Percentiles rank a stretch among this genome's conserved stretches.
These are phyloP conservation scores for Catalaphyllia jardinei DNA, from an alignment of 64 coral and sea anemone species.

Conservation along the genomic window DNA sequence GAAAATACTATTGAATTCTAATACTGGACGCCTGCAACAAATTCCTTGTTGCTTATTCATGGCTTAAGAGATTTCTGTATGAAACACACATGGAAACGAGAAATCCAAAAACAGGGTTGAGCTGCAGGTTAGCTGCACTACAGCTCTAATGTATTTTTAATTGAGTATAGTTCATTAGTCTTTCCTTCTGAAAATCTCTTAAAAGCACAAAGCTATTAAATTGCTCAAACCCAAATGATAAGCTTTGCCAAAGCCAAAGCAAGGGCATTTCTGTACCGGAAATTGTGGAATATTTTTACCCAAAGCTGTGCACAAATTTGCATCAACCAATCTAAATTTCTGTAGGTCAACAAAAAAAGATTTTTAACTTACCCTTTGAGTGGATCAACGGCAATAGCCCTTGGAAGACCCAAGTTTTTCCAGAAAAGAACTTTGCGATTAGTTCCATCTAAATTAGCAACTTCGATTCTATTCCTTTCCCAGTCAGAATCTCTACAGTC, in stretches of 20 bases:
- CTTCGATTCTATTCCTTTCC: too few species aligned
- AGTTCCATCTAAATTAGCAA: too few species aligned
- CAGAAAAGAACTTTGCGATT: too few species aligned
- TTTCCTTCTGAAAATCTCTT: neutral
- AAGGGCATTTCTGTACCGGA: neutral
- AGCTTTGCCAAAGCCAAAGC: neutral
- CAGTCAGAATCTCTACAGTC: too few species aligned
- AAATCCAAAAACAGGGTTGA: too few species aligned
- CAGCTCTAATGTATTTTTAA: conserved; percentile 42
- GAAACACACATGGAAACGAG: neutral
- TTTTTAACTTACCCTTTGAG: too few species aligned
- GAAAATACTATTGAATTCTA: neutral
- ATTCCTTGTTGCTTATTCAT: neutral
- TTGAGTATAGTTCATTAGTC: conserved; percentile 26
- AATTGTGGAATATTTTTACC: neutral
- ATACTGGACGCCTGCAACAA: neutral
- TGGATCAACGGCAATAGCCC: too few species aligned
- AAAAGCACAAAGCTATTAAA: neutral
- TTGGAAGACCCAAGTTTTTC: too few species aligned
- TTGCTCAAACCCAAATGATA: neutral
- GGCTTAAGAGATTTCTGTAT: neutral
- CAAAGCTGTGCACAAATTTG: neutral
- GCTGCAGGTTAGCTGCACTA: too few species aligned
- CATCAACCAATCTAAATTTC: neutral
- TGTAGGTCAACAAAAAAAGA: neutral